These are phyloP conservation scores for Paratilapia polleni DNA, from an alignment of 2,113 vertebrate species.

Conservation along the genomic window DNA sequence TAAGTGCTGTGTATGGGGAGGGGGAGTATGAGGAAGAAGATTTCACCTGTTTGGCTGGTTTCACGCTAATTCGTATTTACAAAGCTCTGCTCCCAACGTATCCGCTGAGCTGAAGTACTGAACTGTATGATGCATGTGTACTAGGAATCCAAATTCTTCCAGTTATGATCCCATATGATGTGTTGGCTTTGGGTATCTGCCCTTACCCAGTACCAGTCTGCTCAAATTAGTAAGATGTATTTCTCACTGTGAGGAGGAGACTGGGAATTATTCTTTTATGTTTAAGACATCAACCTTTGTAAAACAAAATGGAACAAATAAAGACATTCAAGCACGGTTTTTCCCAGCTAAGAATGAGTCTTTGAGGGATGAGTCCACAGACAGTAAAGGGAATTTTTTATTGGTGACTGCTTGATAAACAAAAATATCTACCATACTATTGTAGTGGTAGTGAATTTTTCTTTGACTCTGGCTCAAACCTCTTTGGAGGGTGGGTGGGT, in stretches of 20 bases:
- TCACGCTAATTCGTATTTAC: not conserved
- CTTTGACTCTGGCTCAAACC: too few relatives aligned
- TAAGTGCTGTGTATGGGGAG: slow-evolving; percentile 21
- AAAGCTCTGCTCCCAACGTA: not conserved
- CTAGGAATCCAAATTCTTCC: too few relatives aligned
- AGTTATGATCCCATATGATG: too few relatives aligned
- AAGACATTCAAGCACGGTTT: not conserved
- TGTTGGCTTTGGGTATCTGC: too few relatives aligned
- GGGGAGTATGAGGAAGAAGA: slow-evolving; percentile 16
- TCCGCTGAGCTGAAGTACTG: not conserved
- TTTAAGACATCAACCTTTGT: not conserved
- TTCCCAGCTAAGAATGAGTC: not conserved
- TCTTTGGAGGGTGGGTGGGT: not conserved
- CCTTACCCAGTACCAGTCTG: too few relatives aligned
- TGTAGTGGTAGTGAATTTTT: too few relatives aligned
- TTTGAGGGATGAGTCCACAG: too few relatives aligned
- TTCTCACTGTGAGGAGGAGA: not conserved
- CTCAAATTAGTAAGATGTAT: too few relatives aligned
- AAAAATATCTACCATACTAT: not conserved
- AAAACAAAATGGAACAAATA: not conserved
- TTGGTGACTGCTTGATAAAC: not conserved
- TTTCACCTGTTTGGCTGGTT: slow-evolving; percentile 70
- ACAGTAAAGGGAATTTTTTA: too few relatives aligned
- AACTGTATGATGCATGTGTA: not conserved
- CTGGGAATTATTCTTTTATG: too few relatives aligned